A percentile compares a stretch with the other conserved stretches of the same genome.
Evolutionary conservation across 30 jellyfish, hydroid and myxozoan genomes (phyloP).

Genomic region (Aurelia aurita): DNA sequence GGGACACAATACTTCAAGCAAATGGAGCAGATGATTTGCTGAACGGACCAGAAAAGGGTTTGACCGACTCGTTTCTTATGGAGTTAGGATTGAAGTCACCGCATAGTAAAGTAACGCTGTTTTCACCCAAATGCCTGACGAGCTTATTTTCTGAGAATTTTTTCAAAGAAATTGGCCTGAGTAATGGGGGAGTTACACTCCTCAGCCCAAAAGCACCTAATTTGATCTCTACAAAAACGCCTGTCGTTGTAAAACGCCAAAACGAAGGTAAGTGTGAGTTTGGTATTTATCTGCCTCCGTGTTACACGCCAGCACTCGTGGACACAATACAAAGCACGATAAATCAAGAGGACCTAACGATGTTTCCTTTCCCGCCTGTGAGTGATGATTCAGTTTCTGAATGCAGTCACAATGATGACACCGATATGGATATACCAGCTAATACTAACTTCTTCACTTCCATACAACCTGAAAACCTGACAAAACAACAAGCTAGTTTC

Average conservation of each 20-base stretch:
- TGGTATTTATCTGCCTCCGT: slow-evolving; percentile 80
- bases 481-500: slow-evolving; percentile 8
- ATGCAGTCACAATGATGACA: slow-evolving; percentile 70
- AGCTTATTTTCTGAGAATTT: slow-evolving; percentile 70
- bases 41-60: slow-evolving; percentile 70
- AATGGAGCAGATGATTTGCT: slow-evolving; percentile 76
- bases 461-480: slow-evolving; percentile 19
- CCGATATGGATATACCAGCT: slow-evolving; percentile 46
- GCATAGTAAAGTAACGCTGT: slow-evolving; percentile 77
- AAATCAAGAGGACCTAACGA: slow-evolving; percentile 68
- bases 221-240: slow-evolving; percentile 71
- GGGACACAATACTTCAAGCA: slow-evolving; percentile 73
- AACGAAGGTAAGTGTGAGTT: slow-evolving; percentile 73
- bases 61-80: slow-evolving; percentile 65
- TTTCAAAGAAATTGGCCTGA: slow-evolving; percentile 69
- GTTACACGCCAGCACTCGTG: slow-evolving; percentile 86
- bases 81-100: slow-evolving; percentile 80
- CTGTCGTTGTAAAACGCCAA: slow-evolving; percentile 75
- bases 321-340: slow-evolving; percentile 72
- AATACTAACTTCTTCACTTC: slow-evolving; percentile 40
- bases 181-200: slow-evolving; percentile 63
- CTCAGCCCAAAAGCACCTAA: slow-evolving; percentile 74
- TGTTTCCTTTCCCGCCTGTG: slow-evolving; percentile 87
- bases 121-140: slow-evolving; percentile 79
- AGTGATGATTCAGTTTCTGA: slow-evolving; percentile 76